These are phyloP conservation scores for Tinea pellionella DNA, from an alignment of 2,888 invertebrate genomes.

Conservation along the genomic window DNA sequence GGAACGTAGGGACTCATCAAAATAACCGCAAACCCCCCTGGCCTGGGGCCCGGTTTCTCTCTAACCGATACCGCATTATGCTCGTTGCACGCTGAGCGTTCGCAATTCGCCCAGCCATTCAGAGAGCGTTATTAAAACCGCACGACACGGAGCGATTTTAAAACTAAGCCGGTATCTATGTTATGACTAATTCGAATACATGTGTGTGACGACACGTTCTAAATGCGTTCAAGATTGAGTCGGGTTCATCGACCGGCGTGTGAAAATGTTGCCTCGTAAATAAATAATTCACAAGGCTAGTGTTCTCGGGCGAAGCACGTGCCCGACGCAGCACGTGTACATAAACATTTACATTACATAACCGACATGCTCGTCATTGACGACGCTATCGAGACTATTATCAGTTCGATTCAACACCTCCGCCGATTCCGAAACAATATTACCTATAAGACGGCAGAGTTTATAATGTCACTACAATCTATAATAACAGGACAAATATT, in stretches of 20 bases:
- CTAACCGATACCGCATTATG: slow-evolving; percentile 17
- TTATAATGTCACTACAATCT: too few species aligned
- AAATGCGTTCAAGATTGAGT: slow-evolving; percentile 46
- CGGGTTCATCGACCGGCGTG: slow-evolving; percentile 66
- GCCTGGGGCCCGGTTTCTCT: neutral
- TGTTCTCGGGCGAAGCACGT: slow-evolving; percentile 64
- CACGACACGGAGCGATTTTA: neutral
- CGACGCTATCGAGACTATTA: slow-evolving; percentile 44
- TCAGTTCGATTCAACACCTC: neutral
- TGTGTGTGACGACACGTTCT: slow-evolving; percentile 8
- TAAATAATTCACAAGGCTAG: slow-evolving; percentile 71
- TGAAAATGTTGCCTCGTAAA: slow-evolving; percentile 69
- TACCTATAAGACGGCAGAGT: too few species aligned
- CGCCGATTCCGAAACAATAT: neutral
- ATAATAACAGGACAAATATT: too few species aligned
- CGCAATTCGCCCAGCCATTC: neutral
- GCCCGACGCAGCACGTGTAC: slow-evolving; percentile 59
- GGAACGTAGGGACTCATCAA: slow-evolving; percentile 5
- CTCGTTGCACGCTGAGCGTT: neutral
- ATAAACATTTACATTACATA: slow-evolving; percentile 67
- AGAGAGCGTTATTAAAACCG: neutral
- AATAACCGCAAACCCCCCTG: slow-evolving; percentile 10
- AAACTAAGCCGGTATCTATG: too few species aligned
- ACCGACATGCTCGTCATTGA: slow-evolving; percentile 58
- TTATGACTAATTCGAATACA: neutral